phyloP scores from a whole-genome alignment of 64 coral and sea anemone species.

The Exaiptasia diaphana region DNA sequence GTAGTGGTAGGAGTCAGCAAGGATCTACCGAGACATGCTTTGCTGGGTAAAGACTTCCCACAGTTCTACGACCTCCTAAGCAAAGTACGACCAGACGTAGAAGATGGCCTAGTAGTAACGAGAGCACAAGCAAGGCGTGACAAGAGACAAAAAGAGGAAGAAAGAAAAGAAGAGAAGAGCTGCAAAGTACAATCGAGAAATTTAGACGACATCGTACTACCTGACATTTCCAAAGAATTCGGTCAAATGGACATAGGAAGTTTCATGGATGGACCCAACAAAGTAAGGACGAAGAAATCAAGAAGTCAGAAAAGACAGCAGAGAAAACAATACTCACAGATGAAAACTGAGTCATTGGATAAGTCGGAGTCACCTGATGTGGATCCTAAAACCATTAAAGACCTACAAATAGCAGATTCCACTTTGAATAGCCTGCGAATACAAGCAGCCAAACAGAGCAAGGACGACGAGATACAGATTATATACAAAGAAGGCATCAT shows the following conservation, averaged over 20 bases:
- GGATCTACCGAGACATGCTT: conserved; percentile 4
- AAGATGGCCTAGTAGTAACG: neutral
- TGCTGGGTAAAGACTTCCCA: neutral
- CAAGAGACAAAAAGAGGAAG: conserved; percentile 1
- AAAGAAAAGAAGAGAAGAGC: conserved; percentile 5
- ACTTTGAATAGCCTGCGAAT: neutral
- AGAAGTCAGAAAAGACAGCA: neutral
- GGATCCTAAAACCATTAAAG: neutral
- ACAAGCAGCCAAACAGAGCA: neutral
- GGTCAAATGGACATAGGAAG: neutral
- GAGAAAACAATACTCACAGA: neutral
- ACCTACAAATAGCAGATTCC: neutral
- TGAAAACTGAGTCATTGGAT: neutral
- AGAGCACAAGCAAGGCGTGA: neutral
- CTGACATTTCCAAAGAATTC: neutral
- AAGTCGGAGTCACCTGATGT: neutral
- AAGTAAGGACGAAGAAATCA: neutral
- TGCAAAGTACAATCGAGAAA: too few species aligned
- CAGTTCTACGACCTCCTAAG: neutral
- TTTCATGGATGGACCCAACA: neutral
- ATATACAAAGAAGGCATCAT: neutral
- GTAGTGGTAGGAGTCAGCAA: conserved; percentile 16
- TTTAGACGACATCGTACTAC: too few species aligned
- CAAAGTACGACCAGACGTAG: neutral
- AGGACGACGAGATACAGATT: neutral